phyloP scores from a whole-genome alignment of 2,888 invertebrate species.

The Polymixis lichenea region DNA sequence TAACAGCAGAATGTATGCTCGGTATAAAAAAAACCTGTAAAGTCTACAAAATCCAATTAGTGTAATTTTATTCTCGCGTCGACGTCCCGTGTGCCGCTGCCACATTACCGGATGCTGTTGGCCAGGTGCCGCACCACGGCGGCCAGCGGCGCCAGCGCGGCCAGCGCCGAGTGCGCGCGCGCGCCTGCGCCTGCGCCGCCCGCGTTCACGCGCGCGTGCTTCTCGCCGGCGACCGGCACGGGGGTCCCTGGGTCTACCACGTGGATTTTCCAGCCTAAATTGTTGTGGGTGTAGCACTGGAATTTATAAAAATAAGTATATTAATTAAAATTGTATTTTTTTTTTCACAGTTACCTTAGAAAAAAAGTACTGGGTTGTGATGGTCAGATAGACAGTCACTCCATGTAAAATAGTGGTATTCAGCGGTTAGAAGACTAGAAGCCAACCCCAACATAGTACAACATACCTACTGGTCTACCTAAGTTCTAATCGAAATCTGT shows the following conservation, averaged over 20 bases:
- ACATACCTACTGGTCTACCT: no score
- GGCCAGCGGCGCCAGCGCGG: conserved; percentile 30
- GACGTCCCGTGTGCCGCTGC: conserved; percentile 9
- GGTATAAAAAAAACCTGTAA: conserved; percentile 42
- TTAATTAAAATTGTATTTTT: no score
- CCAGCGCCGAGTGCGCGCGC: not conserved
- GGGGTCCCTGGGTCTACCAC: conserved; percentile 93
- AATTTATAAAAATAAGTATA: no score
- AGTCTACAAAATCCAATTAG: conserved; percentile 2
- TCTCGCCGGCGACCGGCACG: conserved; percentile 79
- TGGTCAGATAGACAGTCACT: no score
- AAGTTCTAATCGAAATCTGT: no score
- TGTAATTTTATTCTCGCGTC: conserved; percentile 36
- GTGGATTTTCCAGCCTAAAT: conserved; percentile 98
- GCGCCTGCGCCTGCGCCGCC: not conserved
- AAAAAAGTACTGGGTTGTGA: no score
- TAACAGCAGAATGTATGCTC: conserved; percentile 17
- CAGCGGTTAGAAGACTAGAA: no score
- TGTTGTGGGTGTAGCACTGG: conserved; percentile 97
- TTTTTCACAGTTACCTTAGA: no score
- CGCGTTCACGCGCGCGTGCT: conserved; percentile 61
- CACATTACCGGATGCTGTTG: conserved; percentile 39
- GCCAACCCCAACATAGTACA: no score
- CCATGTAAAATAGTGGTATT: no score
- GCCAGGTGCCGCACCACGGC: conserved; percentile 18